A percentile compares a stretch with the other conserved stretches of the same genome.
phyloP scores from a whole-genome alignment of 1,140 invertebrate species.

The Tetramorium parvispinum region DNA sequence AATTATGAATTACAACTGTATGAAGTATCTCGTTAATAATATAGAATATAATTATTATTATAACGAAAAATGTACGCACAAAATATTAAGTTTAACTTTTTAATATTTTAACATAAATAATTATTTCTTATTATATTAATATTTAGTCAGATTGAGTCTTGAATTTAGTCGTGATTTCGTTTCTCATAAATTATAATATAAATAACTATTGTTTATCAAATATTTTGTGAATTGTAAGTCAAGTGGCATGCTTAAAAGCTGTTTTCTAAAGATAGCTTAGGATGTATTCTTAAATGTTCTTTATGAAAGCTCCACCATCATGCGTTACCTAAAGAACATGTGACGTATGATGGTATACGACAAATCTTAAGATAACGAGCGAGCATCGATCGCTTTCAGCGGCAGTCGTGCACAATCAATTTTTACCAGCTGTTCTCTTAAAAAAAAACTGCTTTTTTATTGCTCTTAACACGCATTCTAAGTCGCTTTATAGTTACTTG shows the following conservation, averaged over 20 bases:
- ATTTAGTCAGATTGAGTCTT: background rate
- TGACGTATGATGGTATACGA: constrained; percentile 36
- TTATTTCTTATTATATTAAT: background rate
- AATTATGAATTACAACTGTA: background rate
- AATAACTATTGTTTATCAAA: background rate
- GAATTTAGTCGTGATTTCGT: background rate
- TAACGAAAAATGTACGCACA: background rate
- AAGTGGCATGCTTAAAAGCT: background rate
- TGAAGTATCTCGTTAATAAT: background rate
- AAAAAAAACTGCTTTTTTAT: constrained; percentile 69
- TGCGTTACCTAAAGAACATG: constrained; percentile 41
- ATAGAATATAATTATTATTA: constrained; percentile 23
- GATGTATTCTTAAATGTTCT: constrained; percentile 7
- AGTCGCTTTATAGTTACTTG: constrained; percentile 62
- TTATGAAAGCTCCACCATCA: background rate
- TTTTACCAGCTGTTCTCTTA: constrained; percentile 68
- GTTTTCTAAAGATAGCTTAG: background rate
- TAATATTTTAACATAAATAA: background rate
- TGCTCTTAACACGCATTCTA: constrained; percentile 72
- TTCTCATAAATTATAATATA: background rate
- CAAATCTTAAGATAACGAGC: constrained; percentile 74
- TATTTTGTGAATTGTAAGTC: background rate
- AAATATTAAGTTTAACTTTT: background rate
- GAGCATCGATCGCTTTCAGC: constrained; percentile 72
- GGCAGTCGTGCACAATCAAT: constrained; percentile 73